Evolutionary conservation across 2,888 invertebrate species (phyloP).

Genomic region (Mellilla xanthometata): DNA sequence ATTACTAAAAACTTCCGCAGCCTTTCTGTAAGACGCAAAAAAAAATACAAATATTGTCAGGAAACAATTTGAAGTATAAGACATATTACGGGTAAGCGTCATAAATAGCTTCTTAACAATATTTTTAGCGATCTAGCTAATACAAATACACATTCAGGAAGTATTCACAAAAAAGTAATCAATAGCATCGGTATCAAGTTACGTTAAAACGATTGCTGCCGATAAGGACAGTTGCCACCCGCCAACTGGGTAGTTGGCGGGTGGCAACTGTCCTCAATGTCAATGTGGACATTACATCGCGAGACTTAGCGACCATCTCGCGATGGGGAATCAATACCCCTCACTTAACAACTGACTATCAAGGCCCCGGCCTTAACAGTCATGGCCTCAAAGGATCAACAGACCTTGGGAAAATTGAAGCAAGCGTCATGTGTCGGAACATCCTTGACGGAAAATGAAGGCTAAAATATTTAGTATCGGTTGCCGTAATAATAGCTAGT

Average conservation of each 20-base stretch:
- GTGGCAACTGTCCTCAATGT: slow-evolving; percentile 38
- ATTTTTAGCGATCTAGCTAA: too few relatives aligned
- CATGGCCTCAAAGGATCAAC: slow-evolving; percentile 31
- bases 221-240: slow-evolving; percentile 35
- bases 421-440: slow-evolving; percentile 13
- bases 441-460: slow-evolving; percentile 6
- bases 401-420: slow-evolving; percentile 35
- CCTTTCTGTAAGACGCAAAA: slow-evolving; percentile 21
- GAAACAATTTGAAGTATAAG: too few relatives aligned
- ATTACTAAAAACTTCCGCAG: not conserved
- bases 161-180: too few relatives aligned
- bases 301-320: slow-evolving; percentile 44
- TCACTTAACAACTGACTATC: slow-evolving; percentile 40
- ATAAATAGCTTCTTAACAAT: too few relatives aligned
- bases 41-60: too few relatives aligned
- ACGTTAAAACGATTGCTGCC: too few relatives aligned
- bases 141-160: too few relatives aligned
- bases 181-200: too few relatives aligned
- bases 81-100: too few relatives aligned
- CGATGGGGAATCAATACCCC: slow-evolving; percentile 41
- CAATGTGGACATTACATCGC: slow-evolving; percentile 37
- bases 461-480: slow-evolving; percentile 1
- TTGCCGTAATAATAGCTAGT: too few relatives aligned
- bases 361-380: slow-evolving; percentile 51
- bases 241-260: slow-evolving; percentile 31